phyloP scores from a whole-genome alignment of 2,113 vertebrate genomes.

The Eidolon helvum region DNA sequence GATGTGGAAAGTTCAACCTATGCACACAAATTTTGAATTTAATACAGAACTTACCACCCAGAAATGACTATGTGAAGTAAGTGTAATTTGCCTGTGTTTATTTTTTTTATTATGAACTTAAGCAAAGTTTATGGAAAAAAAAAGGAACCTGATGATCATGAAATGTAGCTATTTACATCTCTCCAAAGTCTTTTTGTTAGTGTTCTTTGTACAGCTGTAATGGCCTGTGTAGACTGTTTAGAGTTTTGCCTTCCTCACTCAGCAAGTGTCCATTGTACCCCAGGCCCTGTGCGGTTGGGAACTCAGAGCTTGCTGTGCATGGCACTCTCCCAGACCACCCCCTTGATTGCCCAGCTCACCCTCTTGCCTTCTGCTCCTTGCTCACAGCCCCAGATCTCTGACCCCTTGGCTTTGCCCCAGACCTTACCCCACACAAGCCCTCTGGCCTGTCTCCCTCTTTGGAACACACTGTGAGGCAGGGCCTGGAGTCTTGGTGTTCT shows the following conservation, averaged over 20 bases:
- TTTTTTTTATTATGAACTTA: conserved; percentile 54
- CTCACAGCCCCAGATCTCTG: background rate
- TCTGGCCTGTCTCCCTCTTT: background rate
- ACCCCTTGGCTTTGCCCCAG: background rate
- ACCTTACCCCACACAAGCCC: background rate
- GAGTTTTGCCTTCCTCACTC: background rate
- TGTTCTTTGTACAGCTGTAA: conserved; percentile 20
- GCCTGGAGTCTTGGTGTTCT: background rate
- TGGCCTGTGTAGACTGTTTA: background rate
- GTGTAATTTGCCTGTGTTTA: conserved; percentile 47
- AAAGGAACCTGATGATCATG: background rate
- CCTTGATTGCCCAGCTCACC: background rate
- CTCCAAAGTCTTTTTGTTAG: background rate
- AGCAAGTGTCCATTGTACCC: background rate
- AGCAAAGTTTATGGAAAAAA: conserved; percentile 54
- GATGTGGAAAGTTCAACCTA: background rate
- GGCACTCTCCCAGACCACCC: background rate
- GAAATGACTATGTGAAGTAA: conserved; percentile 42
- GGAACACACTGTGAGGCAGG: background rate
- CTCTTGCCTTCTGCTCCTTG: background rate
- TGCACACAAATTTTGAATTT: background rate
- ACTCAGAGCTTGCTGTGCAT: background rate
- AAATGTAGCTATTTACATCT: background rate
- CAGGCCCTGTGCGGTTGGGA: background rate
- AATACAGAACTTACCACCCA: conserved; percentile 38